Evolutionary conservation across 2,113 vertebrate genomes (phyloP).

Genomic region (Indicator indicator): DNA sequence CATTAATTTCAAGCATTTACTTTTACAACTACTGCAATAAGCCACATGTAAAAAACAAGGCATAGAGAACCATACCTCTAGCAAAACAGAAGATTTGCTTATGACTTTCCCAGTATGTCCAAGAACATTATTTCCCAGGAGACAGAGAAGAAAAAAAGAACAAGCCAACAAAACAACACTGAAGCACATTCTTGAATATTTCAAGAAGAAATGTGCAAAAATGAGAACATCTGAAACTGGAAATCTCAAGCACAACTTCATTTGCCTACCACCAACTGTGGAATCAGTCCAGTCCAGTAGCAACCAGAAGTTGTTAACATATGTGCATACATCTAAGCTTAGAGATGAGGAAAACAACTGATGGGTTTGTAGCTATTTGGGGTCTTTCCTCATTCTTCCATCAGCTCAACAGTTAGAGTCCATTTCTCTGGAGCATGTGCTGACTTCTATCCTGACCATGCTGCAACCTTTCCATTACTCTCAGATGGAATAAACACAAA

Average conservation of each 20-base stretch:
- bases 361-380: neutral
- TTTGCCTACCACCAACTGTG: neutral
- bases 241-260: neutral
- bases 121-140: conserved; percentile 33
- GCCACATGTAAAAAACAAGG: neutral
- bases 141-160: neutral
- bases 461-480: neutral
- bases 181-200: neutral
- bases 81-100: conserved; percentile 13
- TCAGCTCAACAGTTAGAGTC: neutral
- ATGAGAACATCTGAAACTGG: neutral
- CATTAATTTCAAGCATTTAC: neutral
- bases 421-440: neutral
- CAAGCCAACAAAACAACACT: neutral
- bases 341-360: neutral
- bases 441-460: neutral
- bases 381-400: neutral
- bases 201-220: neutral
- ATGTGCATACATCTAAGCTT: neutral
- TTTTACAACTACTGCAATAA: conserved; percentile 9
- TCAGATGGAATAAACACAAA: neutral
- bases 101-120: neutral
- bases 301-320: neutral
- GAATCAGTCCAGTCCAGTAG: neutral
- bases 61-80: neutral